Base-by-base conservation (phyloP, 2,113 vertebrate species). In the Brachyhypopomus gauderio region DNA sequence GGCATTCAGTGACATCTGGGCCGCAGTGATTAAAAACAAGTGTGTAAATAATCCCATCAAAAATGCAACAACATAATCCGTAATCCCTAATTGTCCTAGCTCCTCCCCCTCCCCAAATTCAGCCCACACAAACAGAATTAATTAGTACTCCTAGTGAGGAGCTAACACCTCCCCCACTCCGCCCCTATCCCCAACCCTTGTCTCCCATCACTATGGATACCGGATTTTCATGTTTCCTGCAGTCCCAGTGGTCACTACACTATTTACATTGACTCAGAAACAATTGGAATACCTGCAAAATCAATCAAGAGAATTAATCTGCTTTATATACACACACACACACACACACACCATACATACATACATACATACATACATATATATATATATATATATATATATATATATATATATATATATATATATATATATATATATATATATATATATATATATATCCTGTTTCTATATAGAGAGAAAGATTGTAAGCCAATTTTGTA, bases 11-110 rank as follows among this genome's bases (percentile, higher is more conserved):
- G 89, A 87, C 88, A 90, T 88, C 82, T 87, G 80, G 89, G 80
- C 77, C 72, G 78, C 84, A 85, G 87, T 89, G 86, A 92, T 91
- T 90, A 91, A 89, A 90, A 89, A 63, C 85, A 84, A 58, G 82
- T 74, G 63, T 82, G 82, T 86, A 88, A 83, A 85, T 90, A 92
- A 92, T 92, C 90, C 89, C 88, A 90, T 93, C 90, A 92, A 90
- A 93, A 88, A 87, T 70, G 87, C 87, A 92, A 89, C 86, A 77
- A 89, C 77, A 87, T 90, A 89, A 89, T 89, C 89, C 89, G 85
- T 92, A 90, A 91, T 92, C 89, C 90, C 81, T 90, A 90, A 92
- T 91, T 90, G 91, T 85, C 85, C 80, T 88, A 83, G 85, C 88
- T 91, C 90, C 91, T 81, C 91, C 90, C 88, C 75, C 79, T 91